A percentile compares a stretch with the other conserved stretches of the same genome.
phyloP scores from a whole-genome alignment of 1,140 invertebrate species.

The Rhopalosiphum padi region DNA sequence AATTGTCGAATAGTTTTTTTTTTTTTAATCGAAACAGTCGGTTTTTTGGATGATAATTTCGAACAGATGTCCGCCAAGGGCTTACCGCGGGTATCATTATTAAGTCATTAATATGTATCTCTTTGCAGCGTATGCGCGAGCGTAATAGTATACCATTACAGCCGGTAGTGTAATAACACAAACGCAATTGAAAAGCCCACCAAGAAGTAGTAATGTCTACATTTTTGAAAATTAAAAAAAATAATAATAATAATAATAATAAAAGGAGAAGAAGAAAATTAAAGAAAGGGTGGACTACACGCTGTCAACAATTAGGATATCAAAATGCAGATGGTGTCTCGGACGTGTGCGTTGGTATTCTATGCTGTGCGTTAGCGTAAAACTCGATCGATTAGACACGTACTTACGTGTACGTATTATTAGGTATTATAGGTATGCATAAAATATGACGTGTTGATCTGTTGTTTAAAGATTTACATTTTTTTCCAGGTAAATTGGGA shows the following conservation, averaged over 20 bases:
- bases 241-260: background rate
- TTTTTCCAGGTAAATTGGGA: background rate
- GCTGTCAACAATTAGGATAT: conserved; percentile 5
- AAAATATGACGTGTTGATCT: conserved; percentile 1
- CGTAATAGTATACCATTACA: conserved; percentile 23
- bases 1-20: background rate
- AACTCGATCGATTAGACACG: conserved; percentile 3
- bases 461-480: background rate
- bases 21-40: conserved; percentile 31
- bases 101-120: conserved; percentile 49
- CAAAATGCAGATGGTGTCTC: background rate
- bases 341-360: background rate
- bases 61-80: conserved; percentile 10
- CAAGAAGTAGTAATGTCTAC: conserved; percentile 43
- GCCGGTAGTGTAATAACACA: conserved; percentile 8
- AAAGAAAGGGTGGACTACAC: background rate
- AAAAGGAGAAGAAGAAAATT: background rate
- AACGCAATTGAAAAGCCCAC: conserved; percentile 44
- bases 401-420: background rate
- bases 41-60: background rate
- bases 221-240: conserved; percentile 13
- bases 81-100: conserved; percentile 38
- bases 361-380: background rate
- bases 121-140: background rate
- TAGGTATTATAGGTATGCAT: conserved; percentile 1